Conservation (phyloP, 2,113 vertebrate genomes). For the Vanacampus margaritifer region DNA sequence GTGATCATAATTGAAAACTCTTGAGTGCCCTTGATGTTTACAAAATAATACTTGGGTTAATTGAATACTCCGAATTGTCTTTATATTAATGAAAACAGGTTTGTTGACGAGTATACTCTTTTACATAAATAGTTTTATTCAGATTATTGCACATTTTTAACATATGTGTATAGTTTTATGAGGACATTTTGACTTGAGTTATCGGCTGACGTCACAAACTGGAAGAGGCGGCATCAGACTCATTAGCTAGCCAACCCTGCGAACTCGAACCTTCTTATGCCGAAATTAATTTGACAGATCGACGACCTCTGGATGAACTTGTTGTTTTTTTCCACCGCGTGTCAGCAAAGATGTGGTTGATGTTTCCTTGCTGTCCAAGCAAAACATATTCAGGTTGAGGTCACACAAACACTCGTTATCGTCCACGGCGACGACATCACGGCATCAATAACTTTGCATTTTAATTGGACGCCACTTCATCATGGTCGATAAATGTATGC, state of each 20-base stretch:
- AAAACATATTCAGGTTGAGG: conserved; percentile 34
- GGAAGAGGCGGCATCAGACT: neutral
- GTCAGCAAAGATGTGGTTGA: conserved; percentile 9
- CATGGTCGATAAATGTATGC: neutral
- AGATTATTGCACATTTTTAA: too few relatives aligned
- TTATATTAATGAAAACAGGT: too few relatives aligned
- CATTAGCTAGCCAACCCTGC: conserved; percentile 11
- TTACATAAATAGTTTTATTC: too few relatives aligned
- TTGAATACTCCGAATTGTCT: too few relatives aligned
- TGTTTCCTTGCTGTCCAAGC: conserved; percentile 18
- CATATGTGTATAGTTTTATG: neutral
- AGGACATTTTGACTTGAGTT: neutral
- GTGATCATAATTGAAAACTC: neutral
- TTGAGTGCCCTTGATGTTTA: too few relatives aligned
- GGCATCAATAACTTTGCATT: conserved; percentile 8
- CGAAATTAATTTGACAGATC: conserved; percentile 48
- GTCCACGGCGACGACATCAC: conserved; percentile 42
- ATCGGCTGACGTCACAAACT: neutral
- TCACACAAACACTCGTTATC: conserved; percentile 46
- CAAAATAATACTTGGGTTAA: too few relatives aligned
- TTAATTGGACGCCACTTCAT: conserved; percentile 36
- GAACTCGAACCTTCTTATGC: conserved; percentile 23
- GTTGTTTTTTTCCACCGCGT: conserved; percentile 2
- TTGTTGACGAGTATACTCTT: too few relatives aligned
- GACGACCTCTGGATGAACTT: conserved; percentile 36